Conservation (phyloP, 2,888 invertebrate species). For the Ichneumoninae sp. region DNA sequence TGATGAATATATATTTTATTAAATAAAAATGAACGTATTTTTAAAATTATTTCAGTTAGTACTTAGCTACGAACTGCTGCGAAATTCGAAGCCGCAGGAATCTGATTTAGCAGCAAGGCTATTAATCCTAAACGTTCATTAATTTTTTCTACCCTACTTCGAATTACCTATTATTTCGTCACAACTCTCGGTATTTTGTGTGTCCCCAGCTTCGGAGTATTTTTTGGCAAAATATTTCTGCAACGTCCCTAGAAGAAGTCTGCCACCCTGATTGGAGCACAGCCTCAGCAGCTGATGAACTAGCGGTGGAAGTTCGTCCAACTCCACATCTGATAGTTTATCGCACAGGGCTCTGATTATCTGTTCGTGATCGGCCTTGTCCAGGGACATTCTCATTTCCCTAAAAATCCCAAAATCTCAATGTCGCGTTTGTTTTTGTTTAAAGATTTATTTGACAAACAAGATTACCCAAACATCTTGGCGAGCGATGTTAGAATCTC, state of each 20-base stretch:
- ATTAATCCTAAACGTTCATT: neutral
- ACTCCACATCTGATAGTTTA: slow-evolving; percentile 86
- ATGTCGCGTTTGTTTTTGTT: neutral
- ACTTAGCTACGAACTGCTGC: neutral
- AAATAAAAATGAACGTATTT: neutral
- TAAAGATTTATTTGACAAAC: neutral
- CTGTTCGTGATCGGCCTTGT: slow-evolving; percentile 86
- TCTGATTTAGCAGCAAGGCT: neutral
- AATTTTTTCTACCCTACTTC: slow-evolving; percentile 11
- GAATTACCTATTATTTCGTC: slow-evolving; percentile 64
- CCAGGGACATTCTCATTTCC: slow-evolving; percentile 87
- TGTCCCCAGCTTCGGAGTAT: slow-evolving; percentile 74
- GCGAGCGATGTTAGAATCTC: slow-evolving; percentile 87
- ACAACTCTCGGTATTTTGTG: slow-evolving; percentile 69
- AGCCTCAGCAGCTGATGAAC: slow-evolving; percentile 89
- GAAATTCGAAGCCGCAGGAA: neutral
- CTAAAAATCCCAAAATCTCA: slow-evolving; percentile 79
- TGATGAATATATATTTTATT: slow-evolving; percentile 36
- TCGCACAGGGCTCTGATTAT: slow-evolving; percentile 88
- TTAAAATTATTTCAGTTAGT: neutral
- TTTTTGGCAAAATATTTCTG: slow-evolving; percentile 85
- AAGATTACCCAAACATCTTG: slow-evolving; percentile 88
- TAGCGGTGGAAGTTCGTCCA: slow-evolving; percentile 88
- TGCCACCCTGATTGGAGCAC: slow-evolving; percentile 84
- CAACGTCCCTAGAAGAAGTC: slow-evolving; percentile 85